Evolutionary conservation across 2,888 invertebrate species (phyloP), one percentile per base, ranked within the genome.

Genomic region (Selenia dentaria): DNA sequence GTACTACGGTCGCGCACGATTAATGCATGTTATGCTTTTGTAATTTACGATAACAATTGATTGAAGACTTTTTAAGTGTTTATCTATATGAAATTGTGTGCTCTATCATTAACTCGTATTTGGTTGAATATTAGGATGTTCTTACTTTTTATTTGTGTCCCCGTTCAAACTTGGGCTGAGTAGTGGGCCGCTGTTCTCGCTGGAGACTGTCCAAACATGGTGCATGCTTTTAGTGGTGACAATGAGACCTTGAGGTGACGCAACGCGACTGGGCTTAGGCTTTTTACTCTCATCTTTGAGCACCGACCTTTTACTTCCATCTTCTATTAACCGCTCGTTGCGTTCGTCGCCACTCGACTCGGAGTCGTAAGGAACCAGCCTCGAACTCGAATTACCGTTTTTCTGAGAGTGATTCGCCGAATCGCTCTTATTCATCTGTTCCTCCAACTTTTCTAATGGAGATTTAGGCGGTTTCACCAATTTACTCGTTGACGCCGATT

Each of bases 351-450:
- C 80, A 51, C 91, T 93, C 0, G 93, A 92, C 63, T 92, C 93
- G 0, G 92, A 92, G 62, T 92, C 93, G 60, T 93, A 93, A 12
- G 93, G 93, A 43, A 93, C 93, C 40, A 93, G 79, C 54, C 80
- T 79, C 6, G 86, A 81, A 22, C 70, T 67, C 11, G 70, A 55
- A 51, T 63, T 65, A 1, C 79, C 80, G 52, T 84, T 83, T 48
- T 74, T 72, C 24, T 72, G 71, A 13, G 64, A 52, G 42, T 76
- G 65, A 41, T 64, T 70, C 1, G 69, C 64, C 1, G 31, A 57
- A 50, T 85, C 83, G 48, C 68, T 74, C 43, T 80, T 83, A 45
- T 84, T 85, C 87, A 89, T 88, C 62, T 89, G 88, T 52, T 88
- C 89, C 55, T 89, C 86, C 44, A 87, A 59, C 57, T 85, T 88